Conservation (phyloP, 2,888 invertebrate genomes). For the Latrodectus hesperus region DNA sequence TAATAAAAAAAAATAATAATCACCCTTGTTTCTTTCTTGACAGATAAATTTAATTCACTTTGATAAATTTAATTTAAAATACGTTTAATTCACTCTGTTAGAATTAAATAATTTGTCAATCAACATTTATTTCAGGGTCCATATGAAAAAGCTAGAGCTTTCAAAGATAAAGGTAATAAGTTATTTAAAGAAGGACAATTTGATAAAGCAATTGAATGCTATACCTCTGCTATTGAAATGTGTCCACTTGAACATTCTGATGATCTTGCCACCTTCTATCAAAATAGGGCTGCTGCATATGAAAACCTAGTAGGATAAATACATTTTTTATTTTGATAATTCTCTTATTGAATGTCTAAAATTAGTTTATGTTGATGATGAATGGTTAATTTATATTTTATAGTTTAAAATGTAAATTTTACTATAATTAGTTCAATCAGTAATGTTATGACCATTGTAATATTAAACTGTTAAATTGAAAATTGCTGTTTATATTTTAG, state of each 20-base stretch:
- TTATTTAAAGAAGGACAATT: slow-evolving; percentile 76
- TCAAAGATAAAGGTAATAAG: slow-evolving; percentile 76
- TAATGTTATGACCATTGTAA: too few relatives aligned
- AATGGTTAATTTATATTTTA: too few relatives aligned
- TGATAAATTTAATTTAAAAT: background rate
- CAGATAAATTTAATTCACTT: background rate
- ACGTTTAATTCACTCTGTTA: background rate
- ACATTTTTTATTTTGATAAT: too few relatives aligned
- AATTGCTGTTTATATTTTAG: too few relatives aligned
- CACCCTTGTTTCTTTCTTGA: too few relatives aligned
- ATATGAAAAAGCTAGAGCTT: slow-evolving; percentile 80
- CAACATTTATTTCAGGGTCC: slow-evolving; percentile 71
- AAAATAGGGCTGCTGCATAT: slow-evolving; percentile 95
- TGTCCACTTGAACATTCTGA: slow-evolving; percentile 79
- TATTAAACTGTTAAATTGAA: too few relatives aligned
- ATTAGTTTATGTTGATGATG: too few relatives aligned
- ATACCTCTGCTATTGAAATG: slow-evolving; percentile 76
- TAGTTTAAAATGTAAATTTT: too few relatives aligned
- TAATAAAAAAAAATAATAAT: too few relatives aligned
- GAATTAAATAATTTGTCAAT: background rate
- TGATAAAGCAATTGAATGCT: slow-evolving; percentile 76
- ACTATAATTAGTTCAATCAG: too few relatives aligned
- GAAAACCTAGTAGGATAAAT: slow-evolving; percentile 83
- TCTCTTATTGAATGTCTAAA: too few relatives aligned
- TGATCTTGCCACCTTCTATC: slow-evolving; percentile 92